These are phyloP conservation scores for Podargus strigoides DNA, from an alignment of 2,797 vertebrate genomes.

Conservation along the genomic window DNA sequence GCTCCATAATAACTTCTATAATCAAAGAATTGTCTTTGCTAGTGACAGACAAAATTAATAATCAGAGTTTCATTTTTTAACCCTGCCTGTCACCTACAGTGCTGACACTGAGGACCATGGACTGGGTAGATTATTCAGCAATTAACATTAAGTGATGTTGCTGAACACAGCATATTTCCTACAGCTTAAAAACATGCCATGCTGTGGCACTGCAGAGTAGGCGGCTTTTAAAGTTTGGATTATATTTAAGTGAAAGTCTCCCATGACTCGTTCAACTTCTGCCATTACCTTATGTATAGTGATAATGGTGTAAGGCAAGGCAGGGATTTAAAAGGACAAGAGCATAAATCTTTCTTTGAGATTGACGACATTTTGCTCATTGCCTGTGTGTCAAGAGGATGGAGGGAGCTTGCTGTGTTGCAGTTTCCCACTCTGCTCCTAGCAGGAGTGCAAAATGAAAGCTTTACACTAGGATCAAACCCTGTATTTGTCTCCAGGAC, in stretches of 20 bases:
- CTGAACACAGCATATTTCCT: slow-evolving; percentile 17
- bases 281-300: not conserved
- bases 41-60: not conserved
- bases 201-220: slow-evolving; percentile 20
- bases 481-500: not conserved
- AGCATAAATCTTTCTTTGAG: slow-evolving; percentile 17
- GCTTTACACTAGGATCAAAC: not conserved
- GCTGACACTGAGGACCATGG: not conserved
- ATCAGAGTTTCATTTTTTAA: not conserved
- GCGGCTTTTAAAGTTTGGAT: slow-evolving; percentile 25
- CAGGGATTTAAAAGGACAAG: slow-evolving; percentile 36
- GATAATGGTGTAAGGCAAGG: slow-evolving; percentile 16
- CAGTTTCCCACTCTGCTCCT: not conserved
- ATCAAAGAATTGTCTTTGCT: slow-evolving; percentile 6
- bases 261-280: slow-evolving; percentile 8
- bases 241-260: slow-evolving; percentile 29
- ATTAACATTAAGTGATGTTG: not conserved
- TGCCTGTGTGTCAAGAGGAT: not conserved
- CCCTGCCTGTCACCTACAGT: not conserved
- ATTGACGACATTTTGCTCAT: slow-evolving; percentile 14
- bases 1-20: not conserved
- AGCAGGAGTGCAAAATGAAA: not conserved
- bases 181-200: not conserved
- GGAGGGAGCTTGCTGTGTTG: not conserved
- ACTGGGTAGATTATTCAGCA: slow-evolving; percentile 26